Evolutionary conservation across 2,113 vertebrate species (phyloP), one percentile per base, ranked within the genome.

Genomic region (western clawed frog (Xenopus tropicalis)): DNA sequence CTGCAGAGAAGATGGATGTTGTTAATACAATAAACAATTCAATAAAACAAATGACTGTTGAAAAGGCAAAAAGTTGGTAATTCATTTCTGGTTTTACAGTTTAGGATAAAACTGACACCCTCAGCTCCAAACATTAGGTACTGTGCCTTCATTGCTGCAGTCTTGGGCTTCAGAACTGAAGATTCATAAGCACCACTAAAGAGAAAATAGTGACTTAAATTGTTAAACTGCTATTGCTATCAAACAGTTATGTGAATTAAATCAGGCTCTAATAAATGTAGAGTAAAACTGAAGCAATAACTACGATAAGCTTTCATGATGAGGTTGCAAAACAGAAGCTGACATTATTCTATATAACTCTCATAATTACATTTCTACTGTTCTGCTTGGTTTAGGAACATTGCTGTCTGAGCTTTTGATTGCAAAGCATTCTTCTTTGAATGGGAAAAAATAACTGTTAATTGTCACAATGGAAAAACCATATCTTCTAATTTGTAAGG

Each of bases 261-360:
- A 54, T 54, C 52, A 54, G 19, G 14, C 52, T 54, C 52, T 54
- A 54, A 54, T 54, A 54, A 54, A 54, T 54, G 16, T 9, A 54
- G 17, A n/a, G 52, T 54, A 17, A 54, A 54, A n/a, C 52, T 17
- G 19, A n/a, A 54, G 52, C 16, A 54, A 54, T 54, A 54, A n/a
- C 16, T 54, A 54, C 52, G 19, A 54, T 54, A 54, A 54, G 52
- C 52, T 54, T 54, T 54, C 52, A 54, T 54, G 52, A 54, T 54
- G 52, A 54, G 16, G 3, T 54, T 48, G 19, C 19, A 54, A 54
- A 54, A 54, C 19, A 54, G 52, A 54, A 54, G 14, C 52, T 54
- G 52, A 54, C 46, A 48, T 14, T 54, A 54, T 54, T n/a, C 52
- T n/a, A 54, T 54, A 54, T n/a, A 54, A n/a, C 52, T 54, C 19